Conservation (phyloP, 2,797 vertebrate genomes). For the Potorous gilbertii region DNA sequence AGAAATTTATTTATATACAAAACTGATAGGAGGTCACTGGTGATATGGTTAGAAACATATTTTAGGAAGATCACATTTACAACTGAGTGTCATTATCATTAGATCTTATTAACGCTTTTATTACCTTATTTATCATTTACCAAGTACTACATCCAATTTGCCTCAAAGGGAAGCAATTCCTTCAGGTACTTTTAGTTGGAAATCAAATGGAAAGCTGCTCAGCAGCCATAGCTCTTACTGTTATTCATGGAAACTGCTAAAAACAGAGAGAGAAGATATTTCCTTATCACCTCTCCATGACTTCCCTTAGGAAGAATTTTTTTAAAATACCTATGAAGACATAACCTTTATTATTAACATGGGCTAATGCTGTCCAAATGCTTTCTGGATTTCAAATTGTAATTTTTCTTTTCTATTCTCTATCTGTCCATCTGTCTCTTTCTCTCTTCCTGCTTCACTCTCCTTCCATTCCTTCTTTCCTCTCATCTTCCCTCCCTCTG, state of each 20-base stretch:
- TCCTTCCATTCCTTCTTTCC: not conserved
- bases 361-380: constrained; percentile 72
- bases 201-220: constrained; percentile 54
- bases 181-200: constrained; percentile 59
- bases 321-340: constrained; percentile 24
- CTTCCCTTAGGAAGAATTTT: constrained; percentile 72
- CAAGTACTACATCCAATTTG: constrained; percentile 36
- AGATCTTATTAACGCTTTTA: constrained; percentile 11
- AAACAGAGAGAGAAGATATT: not conserved
- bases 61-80: not conserved
- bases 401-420: constrained; percentile 70
- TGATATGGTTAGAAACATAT: not conserved
- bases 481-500: constrained; percentile 81
- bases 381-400: constrained; percentile 81
- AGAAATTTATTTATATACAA: not conserved
- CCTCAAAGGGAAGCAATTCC: not conserved
- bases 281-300: constrained; percentile 64
- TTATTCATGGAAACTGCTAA: not conserved
- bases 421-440: not conserved
- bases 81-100: not conserved
- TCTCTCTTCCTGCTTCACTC: not conserved
- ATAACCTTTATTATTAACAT: constrained; percentile 79
- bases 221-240: not conserved
- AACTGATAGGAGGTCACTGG: not conserved
- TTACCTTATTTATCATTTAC: not conserved